Evolutionary conservation across 2,113 vertebrate species (phyloP).

Genomic region (Rhineura floridana): DNA sequence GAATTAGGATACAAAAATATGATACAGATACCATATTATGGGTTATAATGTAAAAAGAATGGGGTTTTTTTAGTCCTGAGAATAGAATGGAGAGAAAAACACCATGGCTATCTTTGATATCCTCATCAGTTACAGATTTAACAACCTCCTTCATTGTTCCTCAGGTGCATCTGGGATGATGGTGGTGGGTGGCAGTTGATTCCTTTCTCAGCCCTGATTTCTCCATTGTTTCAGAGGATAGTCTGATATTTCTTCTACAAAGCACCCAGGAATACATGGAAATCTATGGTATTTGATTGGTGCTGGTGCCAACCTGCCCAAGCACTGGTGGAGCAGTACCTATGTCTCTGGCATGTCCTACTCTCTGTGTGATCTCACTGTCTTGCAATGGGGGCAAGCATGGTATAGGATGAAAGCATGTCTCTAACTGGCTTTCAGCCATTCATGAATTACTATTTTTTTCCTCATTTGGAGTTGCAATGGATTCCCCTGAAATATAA

Average conservation of each 20-base stretch:
- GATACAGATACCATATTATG: not conserved
- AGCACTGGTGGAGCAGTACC: not conserved
- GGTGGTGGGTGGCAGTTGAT: no score
- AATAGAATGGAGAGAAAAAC: not conserved
- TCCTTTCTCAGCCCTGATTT: no score
- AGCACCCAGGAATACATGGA: not conserved
- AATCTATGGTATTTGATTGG: not conserved
- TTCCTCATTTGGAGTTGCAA: not conserved
- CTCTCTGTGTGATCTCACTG: not conserved
- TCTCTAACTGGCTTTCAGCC: not conserved
- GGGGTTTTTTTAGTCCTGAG: not conserved
- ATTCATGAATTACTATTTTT: not conserved
- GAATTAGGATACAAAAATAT: not conserved
- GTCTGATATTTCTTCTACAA: not conserved
- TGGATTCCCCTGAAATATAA: slow-evolving; percentile 43
- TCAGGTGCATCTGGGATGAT: no score
- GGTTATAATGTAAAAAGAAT: not conserved
- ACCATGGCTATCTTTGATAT: not conserved
- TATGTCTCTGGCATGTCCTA: not conserved
- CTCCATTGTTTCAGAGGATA: no score
- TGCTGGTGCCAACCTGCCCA: not conserved
- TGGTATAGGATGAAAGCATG: not conserved
- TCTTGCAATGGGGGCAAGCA: not conserved
- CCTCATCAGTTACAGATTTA: no score
- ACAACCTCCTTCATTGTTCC: no score